Evolutionary conservation across 2,888 invertebrate species (phyloP), one percentile per base, ranked within the genome.

Genomic region (Polydrusus cervinus): DNA sequence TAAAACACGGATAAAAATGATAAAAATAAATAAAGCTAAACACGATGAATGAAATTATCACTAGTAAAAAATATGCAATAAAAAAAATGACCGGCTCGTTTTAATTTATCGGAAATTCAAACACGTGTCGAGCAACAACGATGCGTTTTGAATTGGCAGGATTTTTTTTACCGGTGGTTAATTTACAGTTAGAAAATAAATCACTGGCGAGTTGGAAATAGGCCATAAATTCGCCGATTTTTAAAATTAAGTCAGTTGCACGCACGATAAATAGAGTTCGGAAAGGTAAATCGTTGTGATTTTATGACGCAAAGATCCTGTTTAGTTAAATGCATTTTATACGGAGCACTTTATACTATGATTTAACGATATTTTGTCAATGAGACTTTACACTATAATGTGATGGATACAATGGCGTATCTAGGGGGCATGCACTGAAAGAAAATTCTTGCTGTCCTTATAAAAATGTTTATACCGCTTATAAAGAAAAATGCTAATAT

Each of bases 261-360:
- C 76, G 76, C 76, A 72, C 72, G 76, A 76, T 76, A 76, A 76
- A 76, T 76, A 76, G 76, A 76, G 76, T 76, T 76, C 76, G 76
- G 76, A 76, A 76, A 76, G 76, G 76, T 76, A 76, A 73, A 76
- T 76, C 73, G 76, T 72, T 76, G 64, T 73, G 65, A 76, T 76
- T 76, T 76, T 76, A 76, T 76, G 76, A 76, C 73, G 76, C 76
- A 73, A 73, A 76, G 76, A 76, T 76, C 76, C 76, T 76, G 76
- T 73, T 76, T 70, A 53, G 64, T 73, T 76, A 73, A n/a, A 76
- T 76, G 73, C 53, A 67, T 73, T 73, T 76, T 76, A 72, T 72
- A 72, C 67, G 40, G 67, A 49, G 67, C 64, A 71, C 66, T 71
- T 71, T 64, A 67, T 67, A 75, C 47, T 73, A 70, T 61, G 70